A percentile compares a stretch with the other conserved stretches of the same genome.
These are phyloP conservation scores for Rhegmatorhina hoffmannsi DNA, from an alignment of 2,113 vertebrate species.

Conservation along the genomic window DNA sequence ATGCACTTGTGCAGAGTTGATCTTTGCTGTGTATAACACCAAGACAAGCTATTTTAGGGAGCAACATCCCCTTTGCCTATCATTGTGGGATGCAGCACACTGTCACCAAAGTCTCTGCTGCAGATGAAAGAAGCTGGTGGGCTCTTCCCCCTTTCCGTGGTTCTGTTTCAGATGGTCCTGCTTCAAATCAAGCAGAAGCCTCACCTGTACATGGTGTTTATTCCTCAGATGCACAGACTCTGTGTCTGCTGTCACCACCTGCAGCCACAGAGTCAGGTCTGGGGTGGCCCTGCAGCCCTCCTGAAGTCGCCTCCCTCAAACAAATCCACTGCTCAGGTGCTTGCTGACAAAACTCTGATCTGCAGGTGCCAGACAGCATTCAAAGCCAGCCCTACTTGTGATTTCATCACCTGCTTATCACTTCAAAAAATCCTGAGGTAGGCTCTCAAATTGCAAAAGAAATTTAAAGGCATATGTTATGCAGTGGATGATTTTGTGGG, in stretches of 20 bases:
- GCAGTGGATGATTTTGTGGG: not conserved
- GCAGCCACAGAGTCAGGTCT: not conserved
- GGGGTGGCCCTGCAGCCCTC: not conserved
- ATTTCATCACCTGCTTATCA: not conserved
- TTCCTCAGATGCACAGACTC: not conserved
- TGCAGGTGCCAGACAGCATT: not conserved
- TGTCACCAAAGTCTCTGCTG: not conserved
- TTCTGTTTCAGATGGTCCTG: not conserved
- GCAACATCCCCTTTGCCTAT: not conserved
- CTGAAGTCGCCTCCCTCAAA: not conserved
- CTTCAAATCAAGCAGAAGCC: not conserved
- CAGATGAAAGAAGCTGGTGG: not conserved
- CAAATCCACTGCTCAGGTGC: not conserved
- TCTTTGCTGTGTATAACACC: constrained; percentile 58
- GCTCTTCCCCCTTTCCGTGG: not conserved
- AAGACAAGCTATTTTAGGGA: not conserved
- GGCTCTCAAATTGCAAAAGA: not conserved
- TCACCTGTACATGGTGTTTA: no score
- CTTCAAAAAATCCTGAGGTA: not conserved
- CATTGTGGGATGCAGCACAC: not conserved
- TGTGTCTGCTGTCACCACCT: not conserved
- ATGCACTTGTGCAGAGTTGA: constrained; percentile 41
- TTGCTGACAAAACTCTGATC: not conserved
- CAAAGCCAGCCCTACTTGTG: not conserved
- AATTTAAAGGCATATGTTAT: not conserved